phyloP scores from a whole-genome alignment of 2,797 vertebrate genomes.

The Xerus rutilus region DNA sequence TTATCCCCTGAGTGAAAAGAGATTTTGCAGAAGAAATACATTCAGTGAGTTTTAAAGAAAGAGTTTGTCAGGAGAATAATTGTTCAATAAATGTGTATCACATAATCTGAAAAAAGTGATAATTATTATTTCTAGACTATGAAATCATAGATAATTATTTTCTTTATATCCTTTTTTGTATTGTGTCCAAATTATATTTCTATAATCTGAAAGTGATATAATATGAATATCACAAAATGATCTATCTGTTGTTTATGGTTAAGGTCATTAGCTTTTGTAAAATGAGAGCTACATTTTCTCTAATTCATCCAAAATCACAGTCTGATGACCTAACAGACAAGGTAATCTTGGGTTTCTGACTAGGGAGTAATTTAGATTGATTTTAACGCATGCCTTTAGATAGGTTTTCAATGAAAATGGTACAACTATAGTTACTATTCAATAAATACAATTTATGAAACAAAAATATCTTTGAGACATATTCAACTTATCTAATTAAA shows the following conservation, averaged over 20 bases:
- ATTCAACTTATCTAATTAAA: slow-evolving; percentile 26
- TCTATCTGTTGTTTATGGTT: not conserved
- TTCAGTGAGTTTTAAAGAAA: slow-evolving; percentile 10
- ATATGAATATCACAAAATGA: slow-evolving; percentile 16
- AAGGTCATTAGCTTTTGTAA: not conserved
- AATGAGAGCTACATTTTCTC: not conserved
- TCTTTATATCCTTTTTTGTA: not conserved
- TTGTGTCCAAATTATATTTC: not conserved
- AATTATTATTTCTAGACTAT: slow-evolving; percentile 12
- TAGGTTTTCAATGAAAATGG: not conserved
- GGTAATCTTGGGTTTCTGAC: not conserved
- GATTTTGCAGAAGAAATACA: slow-evolving; percentile 25
- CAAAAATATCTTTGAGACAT: slow-evolving; percentile 19
- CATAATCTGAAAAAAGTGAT: not conserved
- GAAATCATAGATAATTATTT: not conserved
- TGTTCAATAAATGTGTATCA: not conserved
- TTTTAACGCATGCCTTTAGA: slow-evolving; percentile 26
- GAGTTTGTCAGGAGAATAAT: slow-evolving; percentile 13
- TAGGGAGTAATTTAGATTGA: not conserved
- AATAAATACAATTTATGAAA: not conserved
- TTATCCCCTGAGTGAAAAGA: not conserved
- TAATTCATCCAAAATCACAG: not conserved
- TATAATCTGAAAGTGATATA: not conserved
- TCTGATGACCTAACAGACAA: not conserved
- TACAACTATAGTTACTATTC: not conserved